A percentile compares a stretch with the other conserved stretches of the same genome.
These are phyloP conservation scores for Ochropleura leucogaster DNA, from an alignment of 2,888 invertebrate genomes.

Conservation along the genomic window DNA sequence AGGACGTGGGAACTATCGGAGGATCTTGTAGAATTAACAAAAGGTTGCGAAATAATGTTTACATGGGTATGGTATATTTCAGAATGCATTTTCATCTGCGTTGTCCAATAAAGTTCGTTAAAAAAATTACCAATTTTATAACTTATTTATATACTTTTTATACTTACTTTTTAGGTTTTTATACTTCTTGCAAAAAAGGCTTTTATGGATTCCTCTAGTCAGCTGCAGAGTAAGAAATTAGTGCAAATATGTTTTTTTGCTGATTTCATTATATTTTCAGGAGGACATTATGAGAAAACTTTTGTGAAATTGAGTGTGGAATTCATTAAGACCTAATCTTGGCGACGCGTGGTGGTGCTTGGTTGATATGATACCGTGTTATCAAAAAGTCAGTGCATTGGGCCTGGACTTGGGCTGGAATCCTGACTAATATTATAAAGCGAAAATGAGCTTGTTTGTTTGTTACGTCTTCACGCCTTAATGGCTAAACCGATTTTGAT, in stretches of 20 bases:
- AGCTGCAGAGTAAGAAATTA: background rate
- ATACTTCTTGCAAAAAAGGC: background rate
- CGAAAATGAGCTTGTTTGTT: too few species aligned
- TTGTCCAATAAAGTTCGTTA: background rate
- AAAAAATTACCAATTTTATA: background rate
- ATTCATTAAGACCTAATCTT: background rate
- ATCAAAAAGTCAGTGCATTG: background rate
- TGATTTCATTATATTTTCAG: background rate
- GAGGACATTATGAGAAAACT: background rate
- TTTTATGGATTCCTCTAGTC: background rate
- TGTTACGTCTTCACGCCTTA: too few species aligned
- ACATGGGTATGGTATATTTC: conserved; percentile 4
- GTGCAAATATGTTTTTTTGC: background rate
- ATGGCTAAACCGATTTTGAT: too few species aligned
- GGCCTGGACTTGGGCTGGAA: too few species aligned
- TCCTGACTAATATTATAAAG: too few species aligned
- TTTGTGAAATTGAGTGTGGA: background rate
- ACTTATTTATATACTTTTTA: background rate
- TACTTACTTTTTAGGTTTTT: background rate
- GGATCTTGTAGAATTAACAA: conserved; percentile 27
- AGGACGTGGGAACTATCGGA: conserved; percentile 54
- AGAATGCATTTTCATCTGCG: background rate
- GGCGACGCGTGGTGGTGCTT: background rate
- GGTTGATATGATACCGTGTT: background rate
- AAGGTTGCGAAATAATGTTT: conserved; percentile 29